Evolutionary conservation across 2,113 vertebrate species (phyloP).

Genomic region (Cyprinodon brontotheroides): DNA sequence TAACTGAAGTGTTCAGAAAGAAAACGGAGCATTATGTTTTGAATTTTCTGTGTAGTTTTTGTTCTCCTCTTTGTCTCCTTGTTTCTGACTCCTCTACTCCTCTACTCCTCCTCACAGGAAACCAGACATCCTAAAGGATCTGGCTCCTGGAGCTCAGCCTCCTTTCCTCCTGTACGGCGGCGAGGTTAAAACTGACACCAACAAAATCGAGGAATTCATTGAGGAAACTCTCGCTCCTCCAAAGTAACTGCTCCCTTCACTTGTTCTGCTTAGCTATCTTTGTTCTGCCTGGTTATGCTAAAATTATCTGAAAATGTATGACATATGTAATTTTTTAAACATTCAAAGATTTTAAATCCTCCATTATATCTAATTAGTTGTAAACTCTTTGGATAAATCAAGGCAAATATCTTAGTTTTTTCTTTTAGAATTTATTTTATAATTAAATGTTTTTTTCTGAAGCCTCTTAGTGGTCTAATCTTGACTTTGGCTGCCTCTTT

Average conservation of each 20-base stretch:
- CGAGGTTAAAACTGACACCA: constrained; percentile 92
- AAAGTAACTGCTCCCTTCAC: constrained; percentile 70
- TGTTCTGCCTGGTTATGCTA: neutral
- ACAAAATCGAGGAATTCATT: constrained; percentile 94
- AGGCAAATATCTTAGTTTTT: neutral
- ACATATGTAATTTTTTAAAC: neutral
- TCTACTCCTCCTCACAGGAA: constrained; percentile 74
- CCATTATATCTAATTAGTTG: neutral
- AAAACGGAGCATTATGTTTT: neutral
- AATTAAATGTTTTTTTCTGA: neutral
- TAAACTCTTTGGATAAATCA: neutral
- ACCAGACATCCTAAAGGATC: constrained; percentile 86
- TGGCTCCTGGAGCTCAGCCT: constrained; percentile 90
- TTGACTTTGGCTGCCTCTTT: no score
- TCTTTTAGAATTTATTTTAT: neutral
- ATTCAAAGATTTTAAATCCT: no score
- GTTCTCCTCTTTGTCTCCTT: neutral
- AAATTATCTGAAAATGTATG: neutral
- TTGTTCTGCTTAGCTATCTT: neutral
- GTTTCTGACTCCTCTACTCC: constrained; percentile 6
- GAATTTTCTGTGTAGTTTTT: neutral
- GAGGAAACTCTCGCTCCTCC: constrained; percentile 88
- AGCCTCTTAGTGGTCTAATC: neutral
- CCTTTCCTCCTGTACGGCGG: constrained; percentile 86
- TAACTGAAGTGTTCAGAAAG: neutral